Base-by-base conservation (phyloP, 2,888 invertebrate genomes). In the Caenorhabditis wallacei region DNA sequence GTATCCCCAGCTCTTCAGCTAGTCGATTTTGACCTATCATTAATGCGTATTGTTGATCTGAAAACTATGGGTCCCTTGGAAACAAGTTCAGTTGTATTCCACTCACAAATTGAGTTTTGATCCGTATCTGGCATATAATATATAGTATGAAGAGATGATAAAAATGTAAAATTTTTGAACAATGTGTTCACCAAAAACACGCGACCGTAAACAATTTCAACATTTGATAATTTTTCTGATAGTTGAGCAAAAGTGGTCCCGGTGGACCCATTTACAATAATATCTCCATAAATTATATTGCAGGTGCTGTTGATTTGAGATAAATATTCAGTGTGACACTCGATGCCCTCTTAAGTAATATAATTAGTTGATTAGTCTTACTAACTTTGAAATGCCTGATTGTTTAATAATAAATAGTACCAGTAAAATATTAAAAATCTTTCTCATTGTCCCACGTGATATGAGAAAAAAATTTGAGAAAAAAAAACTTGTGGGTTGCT, bases 131-230 rank as follows among this genome's bases (percentile, higher is more conserved):
- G 71, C 10, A 37, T 24, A 22, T 61, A 61, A 46, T 35, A 24
- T 20, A 71, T 71, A 1, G 10, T 10, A 30, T 51, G 48, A 10
- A 71, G 40, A 2, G 59, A 61, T 1, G 71, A 71, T 10, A 71
- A 13, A 40, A 71, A 71, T 1, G 71, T 61, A n/a, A 48, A 71
- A 35, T 71, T 71, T 51, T 71, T 7, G 16, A 61, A 71, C 0
- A 30, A 1, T 2, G 61, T 71, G 1, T 48, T 35, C 0, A 22
- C 1, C 0, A 71, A 16, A 0, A 22, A 16, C 1, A 71, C 24
- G 1, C 59, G 59, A 1, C 71, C 71, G 22, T 37, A 37, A 10
- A 71, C 24, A 24, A 13, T 20, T n/a, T 16, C 51, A 26, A 71
- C 40, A 10, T 16, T 22, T 1, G 59, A 48, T 13, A 71, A 7